Conservation (phyloP, 2,113 vertebrate genomes). For the Ameiurus melas region DNA sequence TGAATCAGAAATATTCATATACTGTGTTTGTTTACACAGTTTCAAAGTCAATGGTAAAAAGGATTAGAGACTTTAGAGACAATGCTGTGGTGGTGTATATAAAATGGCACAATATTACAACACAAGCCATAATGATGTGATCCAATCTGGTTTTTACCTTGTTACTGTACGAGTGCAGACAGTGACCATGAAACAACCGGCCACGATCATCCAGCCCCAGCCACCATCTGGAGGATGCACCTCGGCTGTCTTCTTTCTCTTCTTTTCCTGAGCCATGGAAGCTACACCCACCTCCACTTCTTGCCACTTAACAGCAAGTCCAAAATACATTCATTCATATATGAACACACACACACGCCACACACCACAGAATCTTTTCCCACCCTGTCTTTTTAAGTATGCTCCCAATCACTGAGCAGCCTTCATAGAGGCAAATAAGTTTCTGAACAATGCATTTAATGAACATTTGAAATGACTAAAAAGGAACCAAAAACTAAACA, state of each 20-base stretch:
- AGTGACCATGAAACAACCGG: conserved; percentile 86
- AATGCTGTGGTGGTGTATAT: not conserved
- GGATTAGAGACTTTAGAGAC: not conserved
- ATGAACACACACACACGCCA: not conserved
- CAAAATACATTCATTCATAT: conserved; percentile 23
- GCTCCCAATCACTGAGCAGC: conserved; percentile 83
- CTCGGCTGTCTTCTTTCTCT: conserved; percentile 52
- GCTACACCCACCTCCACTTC: conserved; percentile 28
- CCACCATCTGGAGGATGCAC: conserved; percentile 79
- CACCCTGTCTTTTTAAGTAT: conserved; percentile 70
- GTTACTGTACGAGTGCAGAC: conserved; percentile 87
- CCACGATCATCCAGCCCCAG: conserved; percentile 91
- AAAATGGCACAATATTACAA: not conserved
- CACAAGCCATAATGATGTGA: not conserved
- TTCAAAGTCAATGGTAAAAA: not conserved
- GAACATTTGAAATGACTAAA: conserved; percentile 96
- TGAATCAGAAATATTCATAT: not conserved
- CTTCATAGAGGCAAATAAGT: conserved; percentile 92
- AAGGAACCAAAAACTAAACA: conserved; percentile 71
- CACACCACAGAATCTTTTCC: conserved; percentile 1
- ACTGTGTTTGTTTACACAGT: not conserved
- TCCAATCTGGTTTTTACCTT: conserved; percentile 67
- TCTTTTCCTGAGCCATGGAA: conserved; percentile 66
- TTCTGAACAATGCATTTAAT: conserved; percentile 89
- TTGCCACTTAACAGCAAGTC: conserved; percentile 35